Percentiles rank a stretch among this genome's conserved stretches.
phyloP scores from a whole-genome alignment of 1,140 invertebrate species.

The Ephestia elutella region DNA sequence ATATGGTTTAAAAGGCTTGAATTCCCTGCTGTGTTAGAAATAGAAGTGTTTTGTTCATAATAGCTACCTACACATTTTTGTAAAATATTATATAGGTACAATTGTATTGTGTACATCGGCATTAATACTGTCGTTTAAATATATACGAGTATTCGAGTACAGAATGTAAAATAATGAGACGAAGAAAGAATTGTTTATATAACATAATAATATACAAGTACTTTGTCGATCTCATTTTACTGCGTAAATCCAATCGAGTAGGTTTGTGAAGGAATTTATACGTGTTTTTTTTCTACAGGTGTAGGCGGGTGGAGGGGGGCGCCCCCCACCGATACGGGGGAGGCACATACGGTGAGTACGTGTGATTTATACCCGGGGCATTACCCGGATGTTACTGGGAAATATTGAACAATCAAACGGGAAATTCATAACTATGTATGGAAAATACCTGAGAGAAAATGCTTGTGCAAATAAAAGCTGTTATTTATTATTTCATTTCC shows the following conservation, averaged over 20 bases:
- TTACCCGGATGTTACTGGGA: background rate
- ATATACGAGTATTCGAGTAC: too few species aligned
- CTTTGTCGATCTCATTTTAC: background rate
- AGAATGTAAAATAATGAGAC: too few species aligned
- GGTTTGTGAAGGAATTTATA: background rate
- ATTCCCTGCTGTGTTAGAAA: too few species aligned
- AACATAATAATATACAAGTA: background rate
- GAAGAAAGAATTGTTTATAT: too few species aligned
- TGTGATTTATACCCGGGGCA: slow-evolving; percentile 2
- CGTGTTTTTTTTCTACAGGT: slow-evolving; percentile 7
- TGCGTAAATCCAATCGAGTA: slow-evolving; percentile 6
- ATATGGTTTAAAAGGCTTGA: too few species aligned
- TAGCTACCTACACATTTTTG: too few species aligned
- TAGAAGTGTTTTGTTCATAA: background rate
- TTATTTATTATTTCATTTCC: background rate
- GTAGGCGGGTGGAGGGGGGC: background rate
- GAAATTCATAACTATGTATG: background rate
- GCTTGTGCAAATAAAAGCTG: background rate
- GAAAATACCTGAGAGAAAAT: too few species aligned
- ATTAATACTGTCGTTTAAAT: too few species aligned
- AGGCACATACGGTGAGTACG: slow-evolving; percentile 2
- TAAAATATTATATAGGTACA: too few species aligned
- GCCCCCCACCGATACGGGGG: background rate
- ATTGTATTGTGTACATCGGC: background rate
- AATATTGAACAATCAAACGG: slow-evolving; percentile 1